Base-by-base conservation (phyloP, 64 coral and sea anemone species). In the Stylophora pistillata region DNA sequence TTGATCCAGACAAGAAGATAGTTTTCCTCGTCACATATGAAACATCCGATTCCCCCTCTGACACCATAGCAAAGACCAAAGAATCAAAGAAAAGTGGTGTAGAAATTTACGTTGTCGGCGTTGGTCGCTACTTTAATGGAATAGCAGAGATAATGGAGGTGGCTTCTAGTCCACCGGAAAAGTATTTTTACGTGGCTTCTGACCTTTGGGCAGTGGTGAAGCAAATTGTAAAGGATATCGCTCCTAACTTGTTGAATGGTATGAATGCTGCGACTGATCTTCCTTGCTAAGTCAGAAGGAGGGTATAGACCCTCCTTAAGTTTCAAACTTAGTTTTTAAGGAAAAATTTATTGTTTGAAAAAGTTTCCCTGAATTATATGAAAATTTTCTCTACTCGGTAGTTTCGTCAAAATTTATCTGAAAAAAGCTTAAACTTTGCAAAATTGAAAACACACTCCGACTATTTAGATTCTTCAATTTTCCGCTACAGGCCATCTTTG, bases 11-110 rank as follows among this genome's bases (percentile, higher is more conserved):
- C 5, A 28, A 56, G 10, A 86, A 58, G 21, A 21, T 86, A 53
- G 85, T 73, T 10, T 13, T 86, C 15, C 85, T 86, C 56, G 85
- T 86, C 27, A 86, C 85, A 10, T 68, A 86, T 31, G 85, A 68
- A 20, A n/a, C 18, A 33, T 86, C 85, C 9, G 3, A 58, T 3
- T 9, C 34, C 1, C 72, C 33, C 12, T 10, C 57, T 47, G 0
- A 47, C 18, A 86, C 85, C 15, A 56, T 58, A 15, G 4, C 41
- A 4, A 86, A 74, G 20, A 68, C 85, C 23, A 16, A 5, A 1
- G 68, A 25, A 56, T 52, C 73, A 16, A 86, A 86, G 58, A 21
- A 55, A 37, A 18, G 9, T 15, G 21, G 63, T 12, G 70, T 59
- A 5, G 52, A 86, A 10, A 56, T 86, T 57, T 73, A 25, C 33